Evolutionary conservation across 2,113 vertebrate genomes (phyloP).

Genomic region (Garra rufa): DNA sequence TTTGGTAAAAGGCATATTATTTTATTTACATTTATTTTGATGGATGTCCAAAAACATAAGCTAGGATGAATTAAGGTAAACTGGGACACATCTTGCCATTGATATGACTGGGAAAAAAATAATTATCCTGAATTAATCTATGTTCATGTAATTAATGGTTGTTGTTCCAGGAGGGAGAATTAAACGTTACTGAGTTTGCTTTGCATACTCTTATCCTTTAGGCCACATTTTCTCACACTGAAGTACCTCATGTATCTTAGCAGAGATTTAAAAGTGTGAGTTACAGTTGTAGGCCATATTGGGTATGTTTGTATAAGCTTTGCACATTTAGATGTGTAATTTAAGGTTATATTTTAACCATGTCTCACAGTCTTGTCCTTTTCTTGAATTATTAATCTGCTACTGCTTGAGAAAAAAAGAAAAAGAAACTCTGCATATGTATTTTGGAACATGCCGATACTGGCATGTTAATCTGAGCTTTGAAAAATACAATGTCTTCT

Average conservation of each 20-base stretch:
- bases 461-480: not conserved
- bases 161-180: too few species aligned
- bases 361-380: not conserved
- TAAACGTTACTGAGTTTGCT: too few species aligned
- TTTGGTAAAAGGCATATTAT: not conserved
- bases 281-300: not conserved
- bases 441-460: not conserved
- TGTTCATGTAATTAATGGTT: too few species aligned
- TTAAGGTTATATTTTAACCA: conserved; percentile 24
- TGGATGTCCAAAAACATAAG: not conserved
- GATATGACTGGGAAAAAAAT: too few species aligned
- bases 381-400: conserved; percentile 19
- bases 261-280: not conserved
- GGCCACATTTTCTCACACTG: not conserved
- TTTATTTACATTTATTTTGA: not conserved
- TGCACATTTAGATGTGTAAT: not conserved
- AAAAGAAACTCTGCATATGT: not conserved
- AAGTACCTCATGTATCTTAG: not conserved
- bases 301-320: not conserved
- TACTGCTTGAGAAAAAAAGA: not conserved
- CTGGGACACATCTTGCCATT: not conserved
- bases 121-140: not conserved
- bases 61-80: not conserved
- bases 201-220: not conserved
- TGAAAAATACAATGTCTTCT: not conserved